Evolutionary conservation across 1,140 invertebrate genomes (phyloP), one percentile per base, ranked within the genome.

Genomic region (Conus ventricosus): DNA sequence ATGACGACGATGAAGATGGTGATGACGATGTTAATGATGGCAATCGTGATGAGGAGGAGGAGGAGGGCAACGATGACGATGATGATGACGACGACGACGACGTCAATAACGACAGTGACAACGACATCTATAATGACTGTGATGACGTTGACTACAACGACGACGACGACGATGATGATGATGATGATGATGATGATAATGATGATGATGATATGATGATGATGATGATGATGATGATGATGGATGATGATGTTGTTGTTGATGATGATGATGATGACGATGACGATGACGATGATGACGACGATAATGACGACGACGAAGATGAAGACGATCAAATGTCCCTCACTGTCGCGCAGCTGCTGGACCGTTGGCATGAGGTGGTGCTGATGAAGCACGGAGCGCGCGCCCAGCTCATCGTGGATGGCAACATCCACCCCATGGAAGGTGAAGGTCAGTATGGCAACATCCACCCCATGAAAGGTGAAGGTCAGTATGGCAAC

Each of bases 321-420:
- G n/a, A 39, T 39, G 39, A 39, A 39, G 39, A 39, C 25, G 71
- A 75, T 75, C 71, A 75, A 20, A 75, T 51, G 27, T 27, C 1
- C 54, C 27, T 84, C 8, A 39, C 39, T 39, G 57, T 60, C 15
- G 8, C 15, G 0, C 51, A 90, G 89, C 25, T 60, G 23, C 71
- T 78, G 71, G 20, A 67, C 27, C 57, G 53, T 23, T 90, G 89
- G 89, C 89, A 90, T 55, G 76, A 78, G 25, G 87, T 90, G 27
- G 83, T 51, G 13, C 60, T 90, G 53, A 51, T 90, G 20, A 90
- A 90, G 76, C 51, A 53, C 27, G 89, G 87, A 23, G 87, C 57
- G 15, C 57, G 57, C 0, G 57, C 57, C 8, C 57, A 60, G 57
- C 57, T 60, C 57, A 60, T 15, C 15, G 57, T 60, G 57, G 57